Evolutionary conservation across 2,888 invertebrate species (phyloP).

Genomic region (Ptilodon capucinus): DNA sequence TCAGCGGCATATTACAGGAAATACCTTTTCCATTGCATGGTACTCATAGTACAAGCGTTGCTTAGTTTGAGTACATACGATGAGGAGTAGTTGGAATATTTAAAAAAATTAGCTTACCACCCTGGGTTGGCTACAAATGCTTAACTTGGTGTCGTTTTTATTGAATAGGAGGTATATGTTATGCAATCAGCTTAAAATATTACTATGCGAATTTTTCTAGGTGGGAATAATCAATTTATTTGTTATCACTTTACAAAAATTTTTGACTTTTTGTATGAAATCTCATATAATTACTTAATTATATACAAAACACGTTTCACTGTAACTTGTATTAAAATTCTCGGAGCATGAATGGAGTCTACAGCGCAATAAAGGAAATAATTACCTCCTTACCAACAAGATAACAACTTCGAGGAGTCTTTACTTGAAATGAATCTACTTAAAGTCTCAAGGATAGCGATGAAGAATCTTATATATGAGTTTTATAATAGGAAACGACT

Average conservation of each 20-base stretch:
- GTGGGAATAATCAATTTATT: too few relatives aligned
- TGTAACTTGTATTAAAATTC: neutral
- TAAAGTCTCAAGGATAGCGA: neutral
- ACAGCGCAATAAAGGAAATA: slow-evolving; percentile 11
- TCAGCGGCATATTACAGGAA: too few relatives aligned
- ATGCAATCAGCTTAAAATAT: too few relatives aligned
- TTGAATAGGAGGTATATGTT: too few relatives aligned
- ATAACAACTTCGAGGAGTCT: slow-evolving; percentile 18
- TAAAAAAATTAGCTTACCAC: too few relatives aligned
- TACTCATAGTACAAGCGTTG: too few relatives aligned
- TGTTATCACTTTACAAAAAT: neutral
- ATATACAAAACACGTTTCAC: neutral
- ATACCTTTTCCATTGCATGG: too few relatives aligned
- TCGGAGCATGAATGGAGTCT: neutral
- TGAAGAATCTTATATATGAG: neutral
- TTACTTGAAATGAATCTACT: slow-evolving; percentile 1
- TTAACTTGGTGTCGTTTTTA: too few relatives aligned
- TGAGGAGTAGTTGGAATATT: too few relatives aligned
- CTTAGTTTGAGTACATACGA: too few relatives aligned
- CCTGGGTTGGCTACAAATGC: too few relatives aligned
- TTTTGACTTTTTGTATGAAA: neutral
- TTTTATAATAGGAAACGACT: neutral
- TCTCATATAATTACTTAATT: neutral
- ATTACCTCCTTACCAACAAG: slow-evolving; percentile 16
- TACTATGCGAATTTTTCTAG: too few relatives aligned